Base-by-base conservation (phyloP, 2,797 vertebrate genomes). In the Emys orbicularis region DNA sequence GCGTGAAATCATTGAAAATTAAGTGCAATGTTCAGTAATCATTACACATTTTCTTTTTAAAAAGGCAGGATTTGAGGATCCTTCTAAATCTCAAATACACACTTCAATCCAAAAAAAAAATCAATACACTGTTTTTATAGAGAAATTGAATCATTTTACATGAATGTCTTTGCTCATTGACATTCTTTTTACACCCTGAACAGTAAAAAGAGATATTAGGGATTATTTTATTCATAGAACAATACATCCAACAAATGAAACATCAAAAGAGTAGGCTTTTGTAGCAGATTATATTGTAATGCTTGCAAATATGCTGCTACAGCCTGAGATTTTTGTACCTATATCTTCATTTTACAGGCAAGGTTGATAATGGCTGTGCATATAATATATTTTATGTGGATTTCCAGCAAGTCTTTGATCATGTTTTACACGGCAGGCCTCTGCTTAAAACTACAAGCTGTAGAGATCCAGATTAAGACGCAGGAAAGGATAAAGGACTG, bases 361-460 rank as follows among this genome's bases (percentile, higher is more conserved):
- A 89, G 4, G 76, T 90, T 94, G 77, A 90, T 96, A 97, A 95
- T 56, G 84, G 54, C 52, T 94, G 59, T 90, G 77, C 83, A 84
- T 92, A 93, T 88, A 87, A 96, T 86, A 95, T 84, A 87, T 74
- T 97, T 96, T 92, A 86, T 95, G 97, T 96, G 87, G 86, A 96
- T 97, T 97, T 96, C 53, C 61, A 91, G 88, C 80, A 96, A 93
- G n/a, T 1, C 87, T 97, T 97, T 97, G 88, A 97, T 97, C 85
- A 94, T 68, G 53, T 93, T 94, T 93, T 96, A 90, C 88, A 85
- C 97, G 89, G 96, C 86, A 97, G 81, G 47, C 21, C 65, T 79
- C 86, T 93, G 34, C 80, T 97, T 94, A 96, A 97, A 97, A 96
- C 86, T 86, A 86, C 37, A 96, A 88, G 41, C 83, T 93, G 96